phyloP scores from a whole-genome alignment of 2,113 vertebrate genomes.

The Pseudorectes ferrugineus region DNA sequence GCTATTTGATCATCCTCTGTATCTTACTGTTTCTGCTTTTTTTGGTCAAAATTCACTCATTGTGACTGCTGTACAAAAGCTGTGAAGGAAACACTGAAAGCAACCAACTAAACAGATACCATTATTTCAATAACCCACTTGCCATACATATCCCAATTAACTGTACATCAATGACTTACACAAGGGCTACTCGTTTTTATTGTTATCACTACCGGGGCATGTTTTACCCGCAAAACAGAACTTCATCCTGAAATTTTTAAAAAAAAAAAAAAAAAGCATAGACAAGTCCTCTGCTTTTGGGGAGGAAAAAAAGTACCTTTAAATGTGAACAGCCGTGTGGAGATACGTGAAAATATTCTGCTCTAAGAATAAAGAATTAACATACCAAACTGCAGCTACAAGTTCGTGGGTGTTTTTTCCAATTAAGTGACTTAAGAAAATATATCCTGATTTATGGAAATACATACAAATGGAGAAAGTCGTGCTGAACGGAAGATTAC shows the following conservation, averaged over 20 bases:
- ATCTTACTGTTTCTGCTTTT: background rate
- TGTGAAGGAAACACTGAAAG: background rate
- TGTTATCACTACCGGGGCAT: background rate
- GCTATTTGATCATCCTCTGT: background rate
- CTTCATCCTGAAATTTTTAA: background rate
- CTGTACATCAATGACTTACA: background rate
- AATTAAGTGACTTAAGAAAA: background rate
- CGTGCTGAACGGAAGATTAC: background rate
- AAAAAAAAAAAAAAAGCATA: background rate
- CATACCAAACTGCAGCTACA: background rate
- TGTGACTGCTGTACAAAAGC: background rate
- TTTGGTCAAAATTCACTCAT: background rate
- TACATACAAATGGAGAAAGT: background rate
- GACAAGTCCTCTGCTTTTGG: background rate
- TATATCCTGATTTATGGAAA: background rate
- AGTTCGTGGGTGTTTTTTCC: background rate
- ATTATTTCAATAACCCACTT: background rate
- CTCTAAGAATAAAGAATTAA: background rate
- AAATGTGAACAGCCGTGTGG: background rate
- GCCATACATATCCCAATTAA: background rate
- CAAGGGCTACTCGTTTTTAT: background rate
- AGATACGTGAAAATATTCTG: background rate
- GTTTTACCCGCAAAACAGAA: background rate
- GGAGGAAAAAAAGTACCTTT: background rate
- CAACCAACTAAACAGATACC: background rate